A percentile compares a stretch with the other conserved stretches of the same genome.
These are phyloP conservation scores for Anser cygnoides DNA, from an alignment of 2,113 vertebrate genomes.

Conservation along the genomic window DNA sequence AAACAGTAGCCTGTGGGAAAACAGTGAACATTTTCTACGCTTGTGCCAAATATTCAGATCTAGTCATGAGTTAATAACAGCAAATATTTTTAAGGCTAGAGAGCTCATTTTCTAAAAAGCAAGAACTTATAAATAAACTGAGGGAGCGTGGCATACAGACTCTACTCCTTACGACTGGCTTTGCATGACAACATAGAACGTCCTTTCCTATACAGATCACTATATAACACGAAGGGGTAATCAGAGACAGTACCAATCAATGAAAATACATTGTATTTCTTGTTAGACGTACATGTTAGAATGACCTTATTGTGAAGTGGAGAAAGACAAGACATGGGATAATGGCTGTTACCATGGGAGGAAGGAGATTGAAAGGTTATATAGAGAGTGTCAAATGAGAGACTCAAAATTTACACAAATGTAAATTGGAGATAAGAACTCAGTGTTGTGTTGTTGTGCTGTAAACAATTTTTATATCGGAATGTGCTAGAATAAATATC, in stretches of 20 bases:
- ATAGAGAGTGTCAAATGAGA: not conserved
- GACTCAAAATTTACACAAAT: not conserved
- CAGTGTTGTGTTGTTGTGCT: not conserved
- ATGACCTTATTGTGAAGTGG: constrained; percentile 70
- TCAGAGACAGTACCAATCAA: constrained; percentile 69
- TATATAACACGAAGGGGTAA: constrained; percentile 65
- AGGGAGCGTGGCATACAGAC: constrained; percentile 54
- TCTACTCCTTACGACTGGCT: constrained; percentile 77
- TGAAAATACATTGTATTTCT: constrained; percentile 76
- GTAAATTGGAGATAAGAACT: not conserved
- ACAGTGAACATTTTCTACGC: not conserved
- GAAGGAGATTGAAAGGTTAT: constrained; percentile 44
- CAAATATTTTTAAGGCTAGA: constrained; percentile 42
- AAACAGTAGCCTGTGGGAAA: not conserved
- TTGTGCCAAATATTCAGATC: not conserved
- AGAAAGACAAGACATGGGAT: constrained; percentile 48
- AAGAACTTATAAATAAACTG: not conserved
- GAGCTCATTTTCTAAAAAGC: constrained; percentile 14
- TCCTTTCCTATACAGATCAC: constrained; percentile 74
- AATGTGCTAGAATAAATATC: not conserved
- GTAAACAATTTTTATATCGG: not conserved
- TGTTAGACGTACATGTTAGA: constrained; percentile 66
- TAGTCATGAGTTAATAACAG: not conserved
- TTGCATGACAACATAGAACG: constrained; percentile 77
- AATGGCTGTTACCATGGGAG: not conserved